Evolutionary conservation across 2,888 invertebrate species (phyloP), one percentile per base, ranked within the genome.

Genomic region (Microchrysa polita): DNA sequence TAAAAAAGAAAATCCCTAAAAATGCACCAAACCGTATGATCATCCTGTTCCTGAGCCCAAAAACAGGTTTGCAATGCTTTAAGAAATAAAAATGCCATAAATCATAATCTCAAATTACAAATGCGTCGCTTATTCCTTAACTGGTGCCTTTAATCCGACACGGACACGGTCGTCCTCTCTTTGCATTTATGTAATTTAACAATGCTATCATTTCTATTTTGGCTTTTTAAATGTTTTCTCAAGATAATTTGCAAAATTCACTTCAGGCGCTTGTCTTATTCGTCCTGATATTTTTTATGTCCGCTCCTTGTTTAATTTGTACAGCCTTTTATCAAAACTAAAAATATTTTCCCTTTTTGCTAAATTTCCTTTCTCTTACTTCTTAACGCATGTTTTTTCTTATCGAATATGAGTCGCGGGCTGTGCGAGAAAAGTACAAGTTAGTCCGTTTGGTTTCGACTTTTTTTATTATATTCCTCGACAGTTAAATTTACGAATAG

Each of bases 31-130:
- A 69, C 20, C 57, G 27, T 34, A 16, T 34, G 53, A 53, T 55
- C 27, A 69, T 69, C 55, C 69, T 69, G 69, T 22, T 42, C 27
- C 57, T 40, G 16, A 48, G 9, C 65, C 57, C n/a, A n/a, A n/a
- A n/a, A n/a, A 34, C 69, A 69, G 69, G 69, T 69, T 69, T 69
- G 69, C 34, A 57, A 40, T 42, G 69, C 40, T 55, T 40, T 40
- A 40, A 55, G 52, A 55, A 53, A 48, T n/a, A n/a, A 27, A 55
- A 69, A 40, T 69, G 69, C 69, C 69, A 69, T 34, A 34, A 34
- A 55, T 44, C 34, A 40, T 40, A 69, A 55, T 57, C 55, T 4
- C n/a, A 48, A 40, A 67, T 52, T n/a, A n/a, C n/a, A 48, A 40
- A 67, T 52, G 4, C 53, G 55, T 48, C 27, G 27, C 18, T 60